phyloP scores from a whole-genome alignment of 2,113 vertebrate species.

The Trichechus manatus region DNA sequence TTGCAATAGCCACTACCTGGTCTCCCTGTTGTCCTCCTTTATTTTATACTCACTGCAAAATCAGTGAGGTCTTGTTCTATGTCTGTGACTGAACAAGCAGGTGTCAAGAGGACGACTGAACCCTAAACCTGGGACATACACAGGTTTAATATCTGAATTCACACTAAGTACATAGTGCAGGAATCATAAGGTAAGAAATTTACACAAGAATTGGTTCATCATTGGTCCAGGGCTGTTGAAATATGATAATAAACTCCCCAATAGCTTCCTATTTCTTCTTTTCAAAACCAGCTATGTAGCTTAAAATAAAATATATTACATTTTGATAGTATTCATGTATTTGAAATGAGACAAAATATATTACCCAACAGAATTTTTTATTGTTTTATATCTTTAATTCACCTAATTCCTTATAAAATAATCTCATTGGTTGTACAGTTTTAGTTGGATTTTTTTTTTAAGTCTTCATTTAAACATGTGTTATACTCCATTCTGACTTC shows the following conservation, averaged over 20 bases:
- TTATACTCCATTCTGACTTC: not conserved
- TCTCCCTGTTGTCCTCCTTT: not conserved
- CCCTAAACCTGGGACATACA: not conserved
- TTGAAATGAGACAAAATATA: not conserved
- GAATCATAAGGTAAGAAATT: not conserved
- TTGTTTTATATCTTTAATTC: not conserved
- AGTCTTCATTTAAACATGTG: not conserved
- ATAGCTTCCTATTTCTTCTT: not conserved
- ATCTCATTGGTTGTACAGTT: not conserved
- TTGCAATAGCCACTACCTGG: not conserved
- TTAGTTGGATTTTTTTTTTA: not conserved
- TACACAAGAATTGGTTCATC: not conserved
- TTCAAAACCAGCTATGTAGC: not conserved
- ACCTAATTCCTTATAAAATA: not conserved
- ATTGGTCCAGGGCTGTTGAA: not conserved
- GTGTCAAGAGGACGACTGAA: not conserved
- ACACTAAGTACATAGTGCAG: not conserved
- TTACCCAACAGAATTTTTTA: not conserved
- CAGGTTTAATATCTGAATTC: not conserved
- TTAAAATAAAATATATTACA: not conserved
- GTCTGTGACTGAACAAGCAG: not conserved
- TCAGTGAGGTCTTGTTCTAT: not conserved
- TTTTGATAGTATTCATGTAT: not conserved
- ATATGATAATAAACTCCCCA: not conserved
- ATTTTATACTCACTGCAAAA: not conserved